A percentile compares a stretch with the other conserved stretches of the same genome.
phyloP scores from a whole-genome alignment of 1,140 invertebrate genomes.

The Telenomus remus region DNA sequence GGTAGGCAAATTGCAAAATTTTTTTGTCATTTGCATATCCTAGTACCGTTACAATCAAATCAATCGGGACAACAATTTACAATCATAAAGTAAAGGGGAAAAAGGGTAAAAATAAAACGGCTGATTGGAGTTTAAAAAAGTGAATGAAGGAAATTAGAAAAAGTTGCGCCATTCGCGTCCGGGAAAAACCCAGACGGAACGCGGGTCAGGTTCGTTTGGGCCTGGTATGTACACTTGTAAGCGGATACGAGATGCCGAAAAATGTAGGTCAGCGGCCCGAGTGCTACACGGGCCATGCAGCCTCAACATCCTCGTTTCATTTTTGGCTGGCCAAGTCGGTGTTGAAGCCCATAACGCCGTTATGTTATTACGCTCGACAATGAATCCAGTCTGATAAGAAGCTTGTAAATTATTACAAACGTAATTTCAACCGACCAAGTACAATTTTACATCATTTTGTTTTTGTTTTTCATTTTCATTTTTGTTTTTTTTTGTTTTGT shows the following conservation, averaged over 20 bases:
- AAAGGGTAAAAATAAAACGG: slow-evolving; percentile 23
- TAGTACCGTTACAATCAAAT: slow-evolving; percentile 27
- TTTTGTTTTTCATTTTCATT: too few relatives aligned
- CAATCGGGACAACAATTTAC: too few relatives aligned
- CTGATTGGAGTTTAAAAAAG: background rate
- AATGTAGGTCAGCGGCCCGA: slow-evolving; percentile 68
- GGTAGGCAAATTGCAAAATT: slow-evolving; percentile 44
- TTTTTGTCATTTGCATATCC: slow-evolving; percentile 44
- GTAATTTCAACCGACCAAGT: too few relatives aligned
- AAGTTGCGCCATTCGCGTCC: too few relatives aligned
- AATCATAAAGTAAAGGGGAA: too few relatives aligned
- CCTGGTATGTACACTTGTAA: slow-evolving; percentile 39
- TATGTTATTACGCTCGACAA: slow-evolving; percentile 67
- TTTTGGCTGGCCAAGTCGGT: slow-evolving; percentile 42
- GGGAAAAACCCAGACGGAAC: slow-evolving; percentile 31
- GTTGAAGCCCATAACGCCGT: slow-evolving; percentile 64
- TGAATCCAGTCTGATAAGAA: slow-evolving; percentile 52
- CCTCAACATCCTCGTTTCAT: slow-evolving; percentile 36
- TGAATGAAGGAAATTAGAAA: slow-evolving; percentile 6
- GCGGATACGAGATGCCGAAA: slow-evolving; percentile 61
- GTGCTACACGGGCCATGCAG: slow-evolving; percentile 56
- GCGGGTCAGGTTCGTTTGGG: slow-evolving; percentile 38
- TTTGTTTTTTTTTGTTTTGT: too few relatives aligned
- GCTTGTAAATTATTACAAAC: slow-evolving; percentile 37
- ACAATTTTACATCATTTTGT: too few relatives aligned